Evolutionary conservation across 2,797 vertebrate genomes (phyloP), one percentile per base, ranked within the genome.

Genomic region (Glyptemys insculpta): DNA sequence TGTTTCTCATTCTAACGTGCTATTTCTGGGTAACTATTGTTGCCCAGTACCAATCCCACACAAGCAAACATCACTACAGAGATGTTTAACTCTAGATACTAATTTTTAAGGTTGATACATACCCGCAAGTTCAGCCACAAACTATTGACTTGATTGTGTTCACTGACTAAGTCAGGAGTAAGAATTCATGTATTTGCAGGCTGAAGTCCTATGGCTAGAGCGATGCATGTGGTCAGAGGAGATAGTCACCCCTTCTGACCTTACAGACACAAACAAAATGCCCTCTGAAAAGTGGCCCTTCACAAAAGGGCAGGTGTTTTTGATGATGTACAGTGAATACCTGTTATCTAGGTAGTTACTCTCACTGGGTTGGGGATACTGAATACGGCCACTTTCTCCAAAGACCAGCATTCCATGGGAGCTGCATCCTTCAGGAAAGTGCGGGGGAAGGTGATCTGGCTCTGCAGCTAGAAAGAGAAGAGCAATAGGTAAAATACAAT

Each of bases 261-360:
- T 27, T 74, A 74, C 8, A n/a, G 34, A 65, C 16, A 23, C 65
- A 23, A 23, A 65, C 72, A 76, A 41, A 78, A 27, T 9, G 3
- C 47, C 54, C 29, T 44, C 23, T 23, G 23, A 86, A 57, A 80
- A 6, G 14, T 27, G 37, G 4, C 52, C 3, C 37, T 44, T 3
- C 0, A 8, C 80, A 41, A 27, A 92, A 83, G 83, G 85, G 3
- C 19, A 44, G 27, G 47, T 27, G 5, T 59, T 86, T 56, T 84
- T 49, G 65, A 76, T 19, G 87, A 1, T 41, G 19, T 23, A 62
- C 4, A 11, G 56, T 23, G 52, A 49, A 11, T 86, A 94, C 79
- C 87, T 91, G 27, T 89, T 94, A 15, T 52, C 79, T 79, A 85
- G 87, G 85, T 81, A 87, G n/a, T 49, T 52, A 8, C 74, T 53